A percentile compares a stretch with the other conserved stretches of the same genome.
Conservation (phyloP, 2,113 vertebrate genomes). For the Prunella fulvescens region DNA sequence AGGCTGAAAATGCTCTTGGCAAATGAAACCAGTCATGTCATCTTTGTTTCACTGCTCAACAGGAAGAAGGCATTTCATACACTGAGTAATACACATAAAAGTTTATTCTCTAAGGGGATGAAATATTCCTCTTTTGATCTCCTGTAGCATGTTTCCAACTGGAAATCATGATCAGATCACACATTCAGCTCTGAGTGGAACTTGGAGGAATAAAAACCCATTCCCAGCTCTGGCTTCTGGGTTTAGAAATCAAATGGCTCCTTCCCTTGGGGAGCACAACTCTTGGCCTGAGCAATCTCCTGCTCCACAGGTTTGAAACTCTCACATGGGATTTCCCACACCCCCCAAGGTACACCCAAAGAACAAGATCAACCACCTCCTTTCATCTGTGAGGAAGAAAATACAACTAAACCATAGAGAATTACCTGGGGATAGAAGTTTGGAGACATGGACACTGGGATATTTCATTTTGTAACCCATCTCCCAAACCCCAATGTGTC, state of each 20-base stretch:
- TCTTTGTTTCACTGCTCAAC: slow-evolving; percentile 7
- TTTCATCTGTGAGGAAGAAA: background rate
- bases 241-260: background rate
- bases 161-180: background rate
- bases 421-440: too few species aligned
- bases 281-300: background rate
- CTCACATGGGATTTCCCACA: accelerated
- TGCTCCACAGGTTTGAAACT: background rate
- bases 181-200: background rate
- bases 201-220: background rate
- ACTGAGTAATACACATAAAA: background rate
- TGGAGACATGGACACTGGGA: background rate
- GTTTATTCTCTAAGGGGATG: background rate
- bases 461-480: background rate
- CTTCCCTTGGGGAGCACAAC: background rate
- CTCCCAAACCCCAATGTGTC: accelerated
- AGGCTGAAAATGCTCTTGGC: slow-evolving; percentile 50
- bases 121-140: background rate
- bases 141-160: background rate
- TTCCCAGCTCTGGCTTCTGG: background rate
- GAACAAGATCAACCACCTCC: background rate
- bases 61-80: slow-evolving; percentile 28
- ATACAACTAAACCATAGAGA: background rate
- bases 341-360: background rate
- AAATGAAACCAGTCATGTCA: background rate